A percentile compares a stretch with the other conserved stretches of the same genome.
phyloP scores from a whole-genome alignment of 2,797 vertebrate species.

The Bucorvus abyssinicus region DNA sequence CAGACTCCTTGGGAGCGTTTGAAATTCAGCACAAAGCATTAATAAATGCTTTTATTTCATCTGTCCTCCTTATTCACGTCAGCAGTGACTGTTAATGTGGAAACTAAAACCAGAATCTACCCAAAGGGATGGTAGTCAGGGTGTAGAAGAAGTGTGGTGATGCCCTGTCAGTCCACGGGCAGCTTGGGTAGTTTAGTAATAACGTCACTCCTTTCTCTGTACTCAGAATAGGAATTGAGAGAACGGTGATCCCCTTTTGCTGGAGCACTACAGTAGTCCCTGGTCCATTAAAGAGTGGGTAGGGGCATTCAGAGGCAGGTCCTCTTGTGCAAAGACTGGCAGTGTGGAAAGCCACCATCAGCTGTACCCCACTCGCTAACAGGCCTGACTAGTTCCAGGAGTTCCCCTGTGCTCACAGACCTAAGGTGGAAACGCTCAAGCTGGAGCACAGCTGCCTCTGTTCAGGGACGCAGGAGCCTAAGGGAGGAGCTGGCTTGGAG shows the following conservation, averaged over 20 bases:
- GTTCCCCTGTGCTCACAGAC: background rate
- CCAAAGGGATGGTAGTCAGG: background rate
- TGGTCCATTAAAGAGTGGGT: no score
- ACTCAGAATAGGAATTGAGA: background rate
- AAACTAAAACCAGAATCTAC: background rate
- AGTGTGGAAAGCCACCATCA: background rate
- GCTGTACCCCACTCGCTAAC: background rate
- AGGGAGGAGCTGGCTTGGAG: background rate
- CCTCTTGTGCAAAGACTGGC: background rate
- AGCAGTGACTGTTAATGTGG: background rate
- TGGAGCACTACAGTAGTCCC: background rate
- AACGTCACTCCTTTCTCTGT: background rate
- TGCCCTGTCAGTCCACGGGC: background rate
- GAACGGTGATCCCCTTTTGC: background rate
- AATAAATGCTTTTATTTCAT: background rate
- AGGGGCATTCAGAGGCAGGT: background rate
- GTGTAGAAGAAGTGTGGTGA: background rate
- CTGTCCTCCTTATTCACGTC: background rate
- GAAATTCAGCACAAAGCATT: constrained; percentile 19
- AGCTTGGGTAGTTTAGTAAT: no score
- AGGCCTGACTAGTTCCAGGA: background rate
- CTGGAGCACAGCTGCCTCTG: background rate
- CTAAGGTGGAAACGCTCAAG: background rate
- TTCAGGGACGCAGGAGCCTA: rapidly evolving
- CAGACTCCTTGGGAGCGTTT: background rate